Evolutionary conservation across 2,113 vertebrate genomes (phyloP).

Genomic region (Pachypanchax playfairii): DNA sequence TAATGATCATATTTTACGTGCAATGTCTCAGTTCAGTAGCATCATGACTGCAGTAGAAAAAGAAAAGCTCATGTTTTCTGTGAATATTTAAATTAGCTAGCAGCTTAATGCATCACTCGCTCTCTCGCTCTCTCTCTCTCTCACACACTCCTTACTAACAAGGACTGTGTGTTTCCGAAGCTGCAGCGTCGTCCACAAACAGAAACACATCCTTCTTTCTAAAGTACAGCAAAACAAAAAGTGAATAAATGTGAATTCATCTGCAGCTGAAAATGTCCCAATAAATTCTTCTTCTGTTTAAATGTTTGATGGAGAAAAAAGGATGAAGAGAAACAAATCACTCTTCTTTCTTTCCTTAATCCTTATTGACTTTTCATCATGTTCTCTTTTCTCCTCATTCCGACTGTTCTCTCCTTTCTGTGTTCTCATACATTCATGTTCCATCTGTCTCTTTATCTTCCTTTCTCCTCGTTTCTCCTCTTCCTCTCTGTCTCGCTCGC

Average conservation of each 20-base stretch:
- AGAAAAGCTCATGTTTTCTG: background rate
- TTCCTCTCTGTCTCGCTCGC: background rate
- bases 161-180: background rate
- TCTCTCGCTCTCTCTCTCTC: background rate
- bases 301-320: background rate
- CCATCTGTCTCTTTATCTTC: background rate
- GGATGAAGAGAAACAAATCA: too few relatives aligned
- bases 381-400: too few relatives aligned
- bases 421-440: background rate
- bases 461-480: background rate
- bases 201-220: background rate
- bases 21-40: background rate
- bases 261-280: conserved; percentile 3
- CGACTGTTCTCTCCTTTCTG: too few relatives aligned
- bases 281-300: background rate
- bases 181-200: background rate
- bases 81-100: conserved; percentile 3
- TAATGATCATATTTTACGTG: background rate
- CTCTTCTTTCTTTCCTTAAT: too few relatives aligned
- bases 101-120: background rate
- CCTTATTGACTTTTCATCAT: too few relatives aligned
- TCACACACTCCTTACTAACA: background rate
- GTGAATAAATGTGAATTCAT: too few relatives aligned
- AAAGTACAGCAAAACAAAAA: background rate
- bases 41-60: background rate